These are phyloP conservation scores for Poeciliopsis paucimaculata DNA, from an alignment of 2,797 vertebrate species.

Conservation along the genomic window DNA sequence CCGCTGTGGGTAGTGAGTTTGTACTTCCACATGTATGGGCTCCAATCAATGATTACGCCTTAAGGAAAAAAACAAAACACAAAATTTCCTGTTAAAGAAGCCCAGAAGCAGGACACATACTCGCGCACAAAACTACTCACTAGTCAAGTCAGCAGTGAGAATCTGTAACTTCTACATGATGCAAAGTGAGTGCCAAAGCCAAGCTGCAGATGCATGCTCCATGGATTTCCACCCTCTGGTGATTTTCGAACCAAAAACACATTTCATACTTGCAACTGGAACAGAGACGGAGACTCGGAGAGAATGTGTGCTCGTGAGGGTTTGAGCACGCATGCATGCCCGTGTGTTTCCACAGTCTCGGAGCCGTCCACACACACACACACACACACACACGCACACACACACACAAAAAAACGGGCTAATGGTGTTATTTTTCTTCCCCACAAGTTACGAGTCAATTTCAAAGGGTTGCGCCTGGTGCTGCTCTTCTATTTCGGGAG, in stretches of 20 bases:
- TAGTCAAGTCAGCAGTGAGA: slow-evolving; percentile 27
- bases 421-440: not conserved
- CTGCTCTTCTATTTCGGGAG: slow-evolving; percentile 29
- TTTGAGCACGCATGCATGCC: not conserved
- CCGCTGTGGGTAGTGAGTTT: not conserved
- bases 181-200: slow-evolving; percentile 58
- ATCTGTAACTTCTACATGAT: slow-evolving; percentile 59
- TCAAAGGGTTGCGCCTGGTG: slow-evolving; percentile 35
- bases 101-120: slow-evolving; percentile 40
- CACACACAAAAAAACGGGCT: not conserved
- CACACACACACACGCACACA: too few relatives aligned
- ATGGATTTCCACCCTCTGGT: slow-evolving; percentile 60
- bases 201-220: slow-evolving; percentile 42
- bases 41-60: slow-evolving; percentile 29
- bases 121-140: not conserved
- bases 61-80: slow-evolving; percentile 17
- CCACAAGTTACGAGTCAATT: slow-evolving; percentile 36
- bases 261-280: slow-evolving; percentile 53
- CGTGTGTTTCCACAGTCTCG: slow-evolving; percentile 13
- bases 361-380: slow-evolving; percentile 11
- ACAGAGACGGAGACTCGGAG: slow-evolving; percentile 22
- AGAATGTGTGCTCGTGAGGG: not conserved
- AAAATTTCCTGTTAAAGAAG: slow-evolving; percentile 22
- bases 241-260: slow-evolving; percentile 52
- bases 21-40: slow-evolving; percentile 13